phyloP scores from a whole-genome alignment of 1,140 invertebrate genomes.

The Neodiprion pinetum region DNA sequence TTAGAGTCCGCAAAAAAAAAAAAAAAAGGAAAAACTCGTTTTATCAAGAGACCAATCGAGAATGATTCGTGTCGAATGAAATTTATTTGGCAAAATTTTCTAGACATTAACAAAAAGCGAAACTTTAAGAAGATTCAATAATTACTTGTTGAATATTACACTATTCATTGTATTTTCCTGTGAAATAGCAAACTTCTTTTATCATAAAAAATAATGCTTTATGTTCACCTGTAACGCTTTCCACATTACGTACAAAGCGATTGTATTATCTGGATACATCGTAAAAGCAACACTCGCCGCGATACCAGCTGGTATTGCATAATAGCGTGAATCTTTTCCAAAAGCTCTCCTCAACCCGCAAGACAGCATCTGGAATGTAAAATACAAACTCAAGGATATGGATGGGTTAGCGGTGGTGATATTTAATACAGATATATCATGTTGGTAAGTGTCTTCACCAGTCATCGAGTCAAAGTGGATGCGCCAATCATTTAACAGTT shows the following conservation, averaged over 20 bases:
- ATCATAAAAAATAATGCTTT: neutral
- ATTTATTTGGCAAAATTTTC: no score
- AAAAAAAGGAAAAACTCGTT: no score
- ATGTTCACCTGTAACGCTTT: constrained; percentile 70
- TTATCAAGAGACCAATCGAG: no score
- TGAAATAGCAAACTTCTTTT: neutral
- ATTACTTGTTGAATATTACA: neutral
- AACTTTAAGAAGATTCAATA: neutral
- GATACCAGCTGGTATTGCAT: constrained; percentile 71
- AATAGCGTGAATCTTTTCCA: constrained; percentile 65
- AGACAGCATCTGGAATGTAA: constrained; percentile 63
- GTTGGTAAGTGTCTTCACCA: no score
- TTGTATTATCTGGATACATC: constrained; percentile 72
- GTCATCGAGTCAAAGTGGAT: no score
- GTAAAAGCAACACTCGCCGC: constrained; percentile 69
- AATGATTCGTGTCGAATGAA: no score
- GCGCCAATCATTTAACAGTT: no score
- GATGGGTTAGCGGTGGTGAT: no score
- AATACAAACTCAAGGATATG: neutral
- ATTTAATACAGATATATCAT: no score
- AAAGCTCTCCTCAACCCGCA: constrained; percentile 66
- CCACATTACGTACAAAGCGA: constrained; percentile 76
- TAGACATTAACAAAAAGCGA: no score
- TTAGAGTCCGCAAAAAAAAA: no score
- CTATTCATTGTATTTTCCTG: neutral